phyloP scores from a whole-genome alignment of 1,140 invertebrate genomes.

The Thalassaphorura encarpata region DNA sequence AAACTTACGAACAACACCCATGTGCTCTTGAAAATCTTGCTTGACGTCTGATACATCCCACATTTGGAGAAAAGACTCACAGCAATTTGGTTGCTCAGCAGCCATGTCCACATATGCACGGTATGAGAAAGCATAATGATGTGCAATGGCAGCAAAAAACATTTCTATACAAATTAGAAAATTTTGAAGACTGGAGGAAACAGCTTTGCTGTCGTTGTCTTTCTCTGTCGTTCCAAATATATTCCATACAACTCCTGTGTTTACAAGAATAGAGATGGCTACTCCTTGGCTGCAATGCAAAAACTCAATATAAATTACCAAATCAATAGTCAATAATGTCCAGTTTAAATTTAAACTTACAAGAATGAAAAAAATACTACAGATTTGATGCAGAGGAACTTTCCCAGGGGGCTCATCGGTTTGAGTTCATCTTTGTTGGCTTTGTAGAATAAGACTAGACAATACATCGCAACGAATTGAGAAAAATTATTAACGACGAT shows the following conservation, averaged over 20 bases:
- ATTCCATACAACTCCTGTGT: conserved; percentile 60
- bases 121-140: conserved; percentile 90
- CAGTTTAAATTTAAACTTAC: conserved; percentile 53
- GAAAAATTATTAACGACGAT: conserved; percentile 86
- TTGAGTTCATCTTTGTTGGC: conserved; percentile 74
- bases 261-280: conserved; percentile 73
- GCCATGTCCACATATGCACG: conserved; percentile 61
- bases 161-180: conserved; percentile 96
- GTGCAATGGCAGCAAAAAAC: conserved; percentile 88
- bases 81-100: conserved; percentile 45
- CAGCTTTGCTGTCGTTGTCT: conserved; percentile 51
- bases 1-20: conserved; percentile 66
- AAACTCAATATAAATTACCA: no score
- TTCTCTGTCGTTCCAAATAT: conserved; percentile 54
- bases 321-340: background rate
- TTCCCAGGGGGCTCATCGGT: conserved; percentile 86
- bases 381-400: conserved; percentile 96
- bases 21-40: conserved; percentile 80
- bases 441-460: conserved; percentile 84
- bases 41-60: conserved; percentile 91
- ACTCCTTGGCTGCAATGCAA: conserved; percentile 70
- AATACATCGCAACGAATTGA: conserved; percentile 94
- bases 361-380: conserved; percentile 98
- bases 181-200: conserved; percentile 73
- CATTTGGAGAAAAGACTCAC: conserved; percentile 63